Base-by-base conservation (phyloP, 92 coral and sea anemone genomes). In the Hydrozoanthus gracilis region DNA sequence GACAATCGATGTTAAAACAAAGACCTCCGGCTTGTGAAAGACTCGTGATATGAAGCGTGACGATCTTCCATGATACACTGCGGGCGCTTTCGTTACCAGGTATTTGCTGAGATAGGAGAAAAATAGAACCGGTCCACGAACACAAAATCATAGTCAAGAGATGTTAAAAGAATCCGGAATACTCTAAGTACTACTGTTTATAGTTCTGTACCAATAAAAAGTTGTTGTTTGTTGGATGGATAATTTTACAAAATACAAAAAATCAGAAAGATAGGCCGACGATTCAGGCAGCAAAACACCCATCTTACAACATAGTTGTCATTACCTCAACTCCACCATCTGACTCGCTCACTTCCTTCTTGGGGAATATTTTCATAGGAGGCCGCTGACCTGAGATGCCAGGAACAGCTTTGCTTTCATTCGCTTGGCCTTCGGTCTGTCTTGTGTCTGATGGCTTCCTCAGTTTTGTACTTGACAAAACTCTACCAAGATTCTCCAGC, bases 401-500 rank as follows among this genome's bases (percentile, higher is more conserved):
- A 78, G 5, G 14, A 1, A 60, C 71, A 1, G 7, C 48, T 15
- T 10, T 55, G 44, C 14, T 17, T 18, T 15, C 44, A 3, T 58
- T 10, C 35, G 44, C 44, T 44, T 78, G 51, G 3, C 14, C 17
- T 6, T 6, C 46, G 7, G 39, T 5, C 18, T 61, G 54, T 46
- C 12, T 60, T n/a, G 71, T 18, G 56, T 15, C 77, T 62, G 55
- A 64, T 7, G 86, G 60, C 66, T 10, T 82, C 58, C 46, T 49
- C 4, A 94, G 54, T 70, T 87, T 89, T 76, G 92, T 92, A 47
- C 86, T 83, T 1, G 94, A 83, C 60, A 94, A 51, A 39, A 94
- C 82, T 10, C 67, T 77, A 78, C 79, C 90, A 44, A 94, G 89
- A 84, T 86, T 92, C 27, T 82, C 93, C 48, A 94, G 48, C 13